Evolutionary conservation across 2,797 vertebrate species (phyloP).

Genomic region (Triplophysa bombifrons): DNA sequence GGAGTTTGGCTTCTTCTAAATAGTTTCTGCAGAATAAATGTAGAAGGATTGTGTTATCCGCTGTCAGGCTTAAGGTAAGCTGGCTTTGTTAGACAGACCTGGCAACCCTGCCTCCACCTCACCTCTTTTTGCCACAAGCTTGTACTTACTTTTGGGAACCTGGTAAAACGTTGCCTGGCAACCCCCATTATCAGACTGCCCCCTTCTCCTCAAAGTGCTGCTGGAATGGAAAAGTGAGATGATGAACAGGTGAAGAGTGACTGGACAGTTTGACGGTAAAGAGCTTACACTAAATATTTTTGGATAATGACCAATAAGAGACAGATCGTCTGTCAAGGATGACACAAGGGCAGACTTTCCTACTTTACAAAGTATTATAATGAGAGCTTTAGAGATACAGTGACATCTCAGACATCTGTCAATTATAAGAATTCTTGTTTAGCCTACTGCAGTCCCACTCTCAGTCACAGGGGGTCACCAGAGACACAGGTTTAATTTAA

Average conservation of each 20-base stretch:
- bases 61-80: too few species aligned
- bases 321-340: not conserved
- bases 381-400: not conserved
- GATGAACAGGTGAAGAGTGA: constrained; percentile 44
- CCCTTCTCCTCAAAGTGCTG: constrained; percentile 27
- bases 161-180: constrained; percentile 48
- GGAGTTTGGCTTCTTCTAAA: not conserved
- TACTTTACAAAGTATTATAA: not conserved
- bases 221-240: constrained; percentile 30
- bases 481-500: not conserved
- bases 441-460: not conserved
- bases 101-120: not conserved
- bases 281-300: not conserved
- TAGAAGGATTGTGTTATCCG: not conserved
- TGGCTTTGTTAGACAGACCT: too few species aligned
- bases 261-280: not conserved
- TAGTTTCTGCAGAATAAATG: not conserved
- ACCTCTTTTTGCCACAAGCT: not conserved
- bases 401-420: not conserved
- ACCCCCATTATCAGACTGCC: constrained; percentile 27
- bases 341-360: not conserved
- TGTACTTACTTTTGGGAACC: constrained; percentile 37
- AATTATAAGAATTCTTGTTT: not conserved
- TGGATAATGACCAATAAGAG: not conserved
- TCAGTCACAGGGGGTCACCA: constrained; percentile 50